Evolutionary conservation across 2,888 invertebrate genomes (phyloP).

Genomic region (Troides helena): DNA sequence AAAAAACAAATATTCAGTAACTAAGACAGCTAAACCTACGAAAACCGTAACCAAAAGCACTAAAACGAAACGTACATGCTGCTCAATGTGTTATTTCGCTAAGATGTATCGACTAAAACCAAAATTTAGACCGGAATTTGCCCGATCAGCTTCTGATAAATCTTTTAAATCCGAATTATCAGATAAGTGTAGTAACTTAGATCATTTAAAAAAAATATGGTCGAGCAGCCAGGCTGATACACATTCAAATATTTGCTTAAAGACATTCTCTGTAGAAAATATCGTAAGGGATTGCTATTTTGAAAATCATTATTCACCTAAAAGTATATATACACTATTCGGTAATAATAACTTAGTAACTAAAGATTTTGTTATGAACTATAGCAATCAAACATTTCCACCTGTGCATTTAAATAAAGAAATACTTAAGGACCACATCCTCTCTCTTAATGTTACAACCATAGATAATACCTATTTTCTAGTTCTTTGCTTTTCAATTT

Average conservation of each 20-base stretch:
- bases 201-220: conserved; percentile 10
- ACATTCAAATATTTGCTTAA: conserved; percentile 8
- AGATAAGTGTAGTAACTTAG: neutral
- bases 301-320: conserved; percentile 15
- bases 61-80: conserved; percentile 19
- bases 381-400: neutral
- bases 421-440: conserved; percentile 1
- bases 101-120: conserved; percentile 12
- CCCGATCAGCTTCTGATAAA: neutral
- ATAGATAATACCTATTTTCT: conserved; percentile 11
- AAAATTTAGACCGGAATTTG: neutral
- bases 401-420: conserved; percentile 9
- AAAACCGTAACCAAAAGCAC: conserved; percentile 16
- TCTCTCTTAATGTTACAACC: neutral
- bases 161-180: neutral
- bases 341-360: neutral
- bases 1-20: conserved; percentile 14
- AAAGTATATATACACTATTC: conserved; percentile 1
- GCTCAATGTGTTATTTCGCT: conserved; percentile 23
- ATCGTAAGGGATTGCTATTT: conserved; percentile 9
- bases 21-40: neutral
- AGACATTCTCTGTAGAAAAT: conserved; percentile 13
- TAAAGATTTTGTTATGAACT: conserved; percentile 13
- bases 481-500: conserved; percentile 3
- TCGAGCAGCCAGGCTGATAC: conserved; percentile 1